Evolutionary conservation across 2,888 invertebrate genomes (phyloP).

Genomic region (Stratiomys singularior): DNA sequence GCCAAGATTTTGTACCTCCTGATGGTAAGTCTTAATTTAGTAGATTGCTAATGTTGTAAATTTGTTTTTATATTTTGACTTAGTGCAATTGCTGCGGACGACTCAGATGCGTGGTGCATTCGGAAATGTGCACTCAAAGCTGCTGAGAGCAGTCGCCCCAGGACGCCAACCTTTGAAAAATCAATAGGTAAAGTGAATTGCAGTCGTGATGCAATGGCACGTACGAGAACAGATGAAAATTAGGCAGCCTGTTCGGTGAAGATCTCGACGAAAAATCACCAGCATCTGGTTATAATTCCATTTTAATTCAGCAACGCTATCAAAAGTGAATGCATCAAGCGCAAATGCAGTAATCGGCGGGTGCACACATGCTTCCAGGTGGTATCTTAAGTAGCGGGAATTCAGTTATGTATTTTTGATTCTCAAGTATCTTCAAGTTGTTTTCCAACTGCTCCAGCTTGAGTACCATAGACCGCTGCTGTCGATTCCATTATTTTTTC

Average conservation of each 20-base stretch:
- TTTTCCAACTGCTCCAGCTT: background rate
- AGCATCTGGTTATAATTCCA: background rate
- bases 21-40: slow-evolving; percentile 73
- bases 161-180: too few relatives aligned
- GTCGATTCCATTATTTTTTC: background rate
- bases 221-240: too few relatives aligned
- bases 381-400: background rate
- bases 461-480: background rate
- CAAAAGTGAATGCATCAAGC: background rate
- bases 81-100: too few relatives aligned
- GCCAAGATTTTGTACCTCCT: slow-evolving; percentile 91
- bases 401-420: background rate
- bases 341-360: background rate
- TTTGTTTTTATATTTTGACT: background rate
- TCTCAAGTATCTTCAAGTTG: slow-evolving; percentile 21
- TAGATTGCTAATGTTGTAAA: slow-evolving; percentile 17
- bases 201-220: too few relatives aligned
- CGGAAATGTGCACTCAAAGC: too few relatives aligned
- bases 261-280: too few relatives aligned
- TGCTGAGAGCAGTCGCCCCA: too few relatives aligned
- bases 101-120: too few relatives aligned
- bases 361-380: background rate
- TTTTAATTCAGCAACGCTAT: background rate
- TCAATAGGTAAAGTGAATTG: too few relatives aligned
- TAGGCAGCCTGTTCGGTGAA: too few relatives aligned